phyloP scores from a whole-genome alignment of 2,888 invertebrate species.

The Dryocosmus kuriphilus region DNA sequence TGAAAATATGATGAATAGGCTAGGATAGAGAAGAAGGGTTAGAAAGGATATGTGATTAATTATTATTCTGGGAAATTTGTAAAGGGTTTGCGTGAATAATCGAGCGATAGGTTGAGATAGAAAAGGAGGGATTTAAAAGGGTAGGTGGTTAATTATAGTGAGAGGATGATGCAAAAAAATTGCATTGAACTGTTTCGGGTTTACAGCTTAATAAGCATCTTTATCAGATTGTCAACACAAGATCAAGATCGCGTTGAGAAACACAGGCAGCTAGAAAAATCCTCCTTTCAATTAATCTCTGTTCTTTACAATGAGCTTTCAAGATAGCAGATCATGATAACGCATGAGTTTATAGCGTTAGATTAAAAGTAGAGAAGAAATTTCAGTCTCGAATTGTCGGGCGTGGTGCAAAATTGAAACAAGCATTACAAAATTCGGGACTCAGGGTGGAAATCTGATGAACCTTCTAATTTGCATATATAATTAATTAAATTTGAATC shows the following conservation, averaged over 20 bases:
- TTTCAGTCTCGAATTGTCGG: constrained; percentile 15
- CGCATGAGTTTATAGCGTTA: neutral
- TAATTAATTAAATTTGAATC: neutral
- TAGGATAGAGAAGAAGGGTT: no score
- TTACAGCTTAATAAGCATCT: neutral
- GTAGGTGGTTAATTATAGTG: no score
- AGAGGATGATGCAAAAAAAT: no score
- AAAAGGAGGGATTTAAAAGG: no score
- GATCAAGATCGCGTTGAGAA: neutral
- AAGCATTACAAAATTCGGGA: neutral
- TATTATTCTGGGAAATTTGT: no score
- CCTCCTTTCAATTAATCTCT: neutral
- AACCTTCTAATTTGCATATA: neutral
- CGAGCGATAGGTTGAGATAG: no score
- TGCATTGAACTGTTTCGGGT: neutral
- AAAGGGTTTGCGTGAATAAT: no score
- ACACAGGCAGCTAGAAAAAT: neutral
- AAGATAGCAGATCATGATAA: constrained; percentile 16
- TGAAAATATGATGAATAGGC: no score
- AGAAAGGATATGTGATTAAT: no score
- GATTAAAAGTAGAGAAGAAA: neutral
- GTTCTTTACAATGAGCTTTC: neutral
- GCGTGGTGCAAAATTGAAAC: neutral
- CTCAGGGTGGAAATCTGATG: neutral
- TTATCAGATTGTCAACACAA: constrained; percentile 5